Evolutionary conservation across 1,140 invertebrate species (phyloP).

Genomic region (Drosophila dunni): DNA sequence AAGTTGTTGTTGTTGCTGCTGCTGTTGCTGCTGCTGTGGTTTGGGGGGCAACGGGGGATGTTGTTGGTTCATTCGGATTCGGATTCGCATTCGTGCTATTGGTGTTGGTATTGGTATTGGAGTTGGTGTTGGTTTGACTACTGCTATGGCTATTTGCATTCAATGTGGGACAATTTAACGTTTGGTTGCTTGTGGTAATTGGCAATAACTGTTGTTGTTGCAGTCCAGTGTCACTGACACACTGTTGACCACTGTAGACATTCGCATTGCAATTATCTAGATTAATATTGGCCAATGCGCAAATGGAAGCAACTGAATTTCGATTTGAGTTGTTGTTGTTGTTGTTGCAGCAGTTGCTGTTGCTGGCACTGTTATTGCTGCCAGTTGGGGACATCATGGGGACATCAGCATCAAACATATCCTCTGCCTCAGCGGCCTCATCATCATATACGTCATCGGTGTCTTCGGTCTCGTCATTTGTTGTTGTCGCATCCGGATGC

Average conservation of each 20-base stretch:
- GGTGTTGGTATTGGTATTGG: slow-evolving; percentile 55
- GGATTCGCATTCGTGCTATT: slow-evolving; percentile 50
- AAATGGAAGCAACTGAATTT: slow-evolving; percentile 37
- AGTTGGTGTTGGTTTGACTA: slow-evolving; percentile 55
- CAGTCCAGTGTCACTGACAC: slow-evolving; percentile 35
- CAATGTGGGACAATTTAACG: slow-evolving; percentile 79
- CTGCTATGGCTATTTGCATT: slow-evolving; percentile 68
- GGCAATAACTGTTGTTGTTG: slow-evolving; percentile 58
- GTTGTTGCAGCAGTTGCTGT: slow-evolving; percentile 29
- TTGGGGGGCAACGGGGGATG: slow-evolving; percentile 38
- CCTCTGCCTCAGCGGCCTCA: slow-evolving; percentile 71
- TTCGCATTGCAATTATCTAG: slow-evolving; percentile 84
- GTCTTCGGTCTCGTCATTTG: slow-evolving; percentile 71
- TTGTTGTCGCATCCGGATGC: slow-evolving; percentile 65
- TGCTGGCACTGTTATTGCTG: slow-evolving; percentile 65
- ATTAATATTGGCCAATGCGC: slow-evolving; percentile 73
- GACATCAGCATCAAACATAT: slow-evolving; percentile 73
- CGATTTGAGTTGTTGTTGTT: slow-evolving; percentile 46
- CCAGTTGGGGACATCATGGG: slow-evolving; percentile 77
- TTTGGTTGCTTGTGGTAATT: slow-evolving; percentile 72
- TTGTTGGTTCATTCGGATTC: slow-evolving; percentile 51
- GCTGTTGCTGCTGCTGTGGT: slow-evolving; percentile 42
- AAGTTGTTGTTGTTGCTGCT: slow-evolving; percentile 45
- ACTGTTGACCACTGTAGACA: slow-evolving; percentile 65
- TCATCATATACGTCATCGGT: slow-evolving; percentile 58